Evolutionary conservation across 2,797 vertebrate species (phyloP), one percentile per base, ranked within the genome.

Genomic region (Sibirionetta formosa): DNA sequence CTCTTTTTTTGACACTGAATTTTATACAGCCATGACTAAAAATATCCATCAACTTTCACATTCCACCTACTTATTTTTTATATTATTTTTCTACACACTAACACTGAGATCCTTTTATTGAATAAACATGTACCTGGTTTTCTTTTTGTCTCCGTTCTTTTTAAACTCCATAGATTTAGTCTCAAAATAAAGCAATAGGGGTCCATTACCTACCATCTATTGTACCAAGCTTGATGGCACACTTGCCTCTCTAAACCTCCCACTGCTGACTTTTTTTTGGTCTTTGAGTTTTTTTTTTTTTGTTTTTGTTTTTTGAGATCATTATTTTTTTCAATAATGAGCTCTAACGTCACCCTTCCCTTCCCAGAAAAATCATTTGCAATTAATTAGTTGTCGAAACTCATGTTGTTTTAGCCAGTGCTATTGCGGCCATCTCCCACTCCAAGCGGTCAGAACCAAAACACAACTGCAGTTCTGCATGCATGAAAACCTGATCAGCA

Each of bases 11-110:
- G 69, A 96, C 96, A 84, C 79, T 88, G 92, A 90, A 95, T 98
- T 97, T 97, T 97, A 96, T 87, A 96, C 71, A 90, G 91, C 90
- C 51, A 85, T 29, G 51, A 97, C 94, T 95, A 96, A 96, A 95
- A 97, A 93, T 92, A 94, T 54, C 96, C 94, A 95, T 96, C 97
- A 97, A 94, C 86, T 95, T 95, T 84, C 88, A 29, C 58, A 35
- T 75, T 91, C 84, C 94, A 88, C 19, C 75, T 31, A 42, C 36
- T 70, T 65, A 14, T 50, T 53, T 44, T 70, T 70, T 57, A 46
- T n/a, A 18, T 73, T 88, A 18, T 69, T 95, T 90, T 65, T 77
- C 76, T 69, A 42, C n/a, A 79, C 4, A 24, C 23, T 58, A 46
- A 54, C 56, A 50, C 14, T 13, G 46, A 75, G 22, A n/a, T 33